phyloP scores from a whole-genome alignment of 2,113 vertebrate species.

The Pelobates fuscus region DNA sequence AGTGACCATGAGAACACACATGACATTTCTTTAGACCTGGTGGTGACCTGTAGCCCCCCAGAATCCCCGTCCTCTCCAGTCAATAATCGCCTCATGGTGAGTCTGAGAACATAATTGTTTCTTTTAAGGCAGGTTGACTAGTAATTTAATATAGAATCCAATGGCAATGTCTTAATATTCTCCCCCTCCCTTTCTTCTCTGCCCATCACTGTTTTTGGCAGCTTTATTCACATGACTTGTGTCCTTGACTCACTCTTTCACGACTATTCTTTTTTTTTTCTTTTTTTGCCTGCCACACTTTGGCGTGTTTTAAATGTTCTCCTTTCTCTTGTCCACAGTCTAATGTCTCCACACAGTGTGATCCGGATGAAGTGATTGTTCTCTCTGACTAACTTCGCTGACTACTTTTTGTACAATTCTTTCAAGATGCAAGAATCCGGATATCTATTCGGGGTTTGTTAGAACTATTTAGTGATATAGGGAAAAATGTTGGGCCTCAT shows the following conservation, averaged over 20 bases:
- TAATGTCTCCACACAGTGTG: slow-evolving; percentile 83
- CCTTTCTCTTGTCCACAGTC: slow-evolving; percentile 64
- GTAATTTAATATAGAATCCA: not conserved
- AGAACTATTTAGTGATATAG: too few species aligned
- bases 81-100: not conserved
- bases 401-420: not conserved
- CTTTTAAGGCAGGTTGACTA: not conserved
- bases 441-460: not conserved
- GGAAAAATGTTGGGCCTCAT: not conserved
- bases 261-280: not conserved
- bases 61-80: slow-evolving; percentile 48
- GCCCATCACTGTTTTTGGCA: not conserved
- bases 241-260: too few species aligned
- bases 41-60: slow-evolving; percentile 53
- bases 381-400: slow-evolving; percentile 75
- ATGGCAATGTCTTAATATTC: not conserved
- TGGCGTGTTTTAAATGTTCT: slow-evolving; percentile 4
- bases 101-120: not conserved
- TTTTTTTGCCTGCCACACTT: not conserved
- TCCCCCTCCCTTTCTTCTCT: not conserved
- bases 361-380: slow-evolving; percentile 84
- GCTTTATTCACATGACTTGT: too few species aligned
- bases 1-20: slow-evolving; percentile 47
- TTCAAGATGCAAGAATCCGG: slow-evolving; percentile 1
- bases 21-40: slow-evolving; percentile 63